Evolutionary conservation across 2,888 invertebrate species (phyloP), one percentile per base, ranked within the genome.

Genomic region (Drosophila anomalipes): DNA sequence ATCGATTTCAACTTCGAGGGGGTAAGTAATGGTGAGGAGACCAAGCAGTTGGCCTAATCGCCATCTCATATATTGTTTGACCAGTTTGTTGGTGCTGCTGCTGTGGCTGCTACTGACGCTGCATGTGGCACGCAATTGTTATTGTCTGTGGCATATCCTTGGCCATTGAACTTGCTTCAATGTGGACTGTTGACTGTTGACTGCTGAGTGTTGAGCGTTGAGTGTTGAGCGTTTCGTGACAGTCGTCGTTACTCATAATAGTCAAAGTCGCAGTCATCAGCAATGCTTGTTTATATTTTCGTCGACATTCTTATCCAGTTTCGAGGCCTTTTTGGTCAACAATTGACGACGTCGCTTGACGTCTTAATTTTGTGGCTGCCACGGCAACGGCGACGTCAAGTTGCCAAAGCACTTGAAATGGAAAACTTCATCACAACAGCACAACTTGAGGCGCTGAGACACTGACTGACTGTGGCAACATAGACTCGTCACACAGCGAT

Each of bases 51-150:
- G 88, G 87, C 74, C 86, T 90, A 86, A 86, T 86, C 86, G 88
- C 69, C 86, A 87, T 82, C 78, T 84, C 82, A 82, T 80, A 85
- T 70, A 39, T 58, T 76, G 77, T 72, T 64, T 57, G 57, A 39
- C 57, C 41, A 32, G 72, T 58, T 54, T 74, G 74, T 57, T 60
- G 73, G 41, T 39, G 70, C 54, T 39, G 67, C 70, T 52, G 47
- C 14, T 22, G 47, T 33, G 66, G 66, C 22, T 58, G 64, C 47
- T 47, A 16, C 16, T 4, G 16, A 9, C 47, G 28, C 72, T 83
- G 90, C 86, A 86, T 90, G 86, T 88, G 89, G 83, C 86, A 86
- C 86, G 86, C 90, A 90, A 86, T 78, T 87, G 82, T 71, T 82
- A 79, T 77, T 80, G 74, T 69, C 66, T 73, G 67, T 64, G 60